phyloP scores from a whole-genome alignment of 2,797 vertebrate species.

The Fistularia tabacaria region DNA sequence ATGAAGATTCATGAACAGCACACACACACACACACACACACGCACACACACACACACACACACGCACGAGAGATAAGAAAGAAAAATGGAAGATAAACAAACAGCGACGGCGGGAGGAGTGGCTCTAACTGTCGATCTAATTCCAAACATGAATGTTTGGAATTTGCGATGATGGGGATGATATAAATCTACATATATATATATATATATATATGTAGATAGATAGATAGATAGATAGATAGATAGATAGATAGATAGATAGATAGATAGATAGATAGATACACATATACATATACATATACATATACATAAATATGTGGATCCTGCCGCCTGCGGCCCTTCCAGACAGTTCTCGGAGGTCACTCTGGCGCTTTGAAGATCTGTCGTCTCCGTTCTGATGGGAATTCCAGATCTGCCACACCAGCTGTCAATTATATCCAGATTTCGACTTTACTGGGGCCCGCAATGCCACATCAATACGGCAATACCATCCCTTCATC shows the following conservation, averaged over 20 bases:
- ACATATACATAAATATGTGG: slow-evolving; percentile 25
- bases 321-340: slow-evolving; percentile 38
- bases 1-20: background rate
- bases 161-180: slow-evolving; percentile 41
- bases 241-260: background rate
- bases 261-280: background rate
- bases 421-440: slow-evolving; percentile 73
- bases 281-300: background rate
- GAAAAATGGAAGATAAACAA: slow-evolving; percentile 41
- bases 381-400: slow-evolving; percentile 58
- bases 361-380: slow-evolving; percentile 45
- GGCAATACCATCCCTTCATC: slow-evolving; percentile 66
- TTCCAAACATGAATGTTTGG: slow-evolving; percentile 55
- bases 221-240: background rate
- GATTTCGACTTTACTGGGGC: slow-evolving; percentile 71
- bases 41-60: slow-evolving; percentile 14
- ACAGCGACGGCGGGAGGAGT: slow-evolving; percentile 22
- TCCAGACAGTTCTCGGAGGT: slow-evolving; percentile 52
- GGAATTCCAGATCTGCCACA: slow-evolving; percentile 68
- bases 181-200: background rate
- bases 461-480: slow-evolving; percentile 72
- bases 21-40: slow-evolving; percentile 40
- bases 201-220: background rate
- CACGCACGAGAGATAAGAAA: slow-evolving; percentile 35
- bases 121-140: slow-evolving; percentile 43